phyloP scores from a whole-genome alignment of 53 echinoderm and acorn worm species.

The Hippasteria phrygiana region DNA sequence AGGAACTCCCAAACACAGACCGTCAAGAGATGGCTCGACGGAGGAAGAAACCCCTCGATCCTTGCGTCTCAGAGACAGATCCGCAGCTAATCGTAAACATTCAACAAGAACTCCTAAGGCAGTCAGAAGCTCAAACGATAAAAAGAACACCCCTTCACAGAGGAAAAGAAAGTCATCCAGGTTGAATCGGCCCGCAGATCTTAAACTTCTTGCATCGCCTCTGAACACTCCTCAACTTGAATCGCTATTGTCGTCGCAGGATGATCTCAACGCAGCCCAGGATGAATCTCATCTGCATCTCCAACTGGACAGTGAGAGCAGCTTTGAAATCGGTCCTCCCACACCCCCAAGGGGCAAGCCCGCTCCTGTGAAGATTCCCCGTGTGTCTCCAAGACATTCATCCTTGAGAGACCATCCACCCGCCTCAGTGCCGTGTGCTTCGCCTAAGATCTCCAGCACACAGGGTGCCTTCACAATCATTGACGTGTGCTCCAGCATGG shows the following conservation, averaged over 20 bases:
- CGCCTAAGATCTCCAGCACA: constrained; percentile 68
- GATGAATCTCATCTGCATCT: constrained; percentile 67
- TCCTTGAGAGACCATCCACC: neutral
- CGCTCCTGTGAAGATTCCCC: neutral
- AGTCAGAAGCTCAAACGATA: neutral
- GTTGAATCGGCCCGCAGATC: neutral
- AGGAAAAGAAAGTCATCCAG: constrained; percentile 18
- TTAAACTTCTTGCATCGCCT: neutral
- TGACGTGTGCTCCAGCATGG: constrained; percentile 88
- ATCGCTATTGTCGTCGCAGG: constrained; percentile 32
- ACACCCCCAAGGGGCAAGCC: constrained; percentile 8
- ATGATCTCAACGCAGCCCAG: constrained; percentile 65
- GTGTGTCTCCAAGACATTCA: constrained; percentile 8
- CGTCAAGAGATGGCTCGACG: constrained; percentile 1
- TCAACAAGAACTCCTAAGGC: neutral
- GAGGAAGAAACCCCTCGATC: constrained; percentile 1
- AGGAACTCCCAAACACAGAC: constrained; percentile 67
- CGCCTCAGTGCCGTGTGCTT: constrained; percentile 21
- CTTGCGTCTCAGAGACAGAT: constrained; percentile 17
- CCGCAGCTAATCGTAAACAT: neutral
- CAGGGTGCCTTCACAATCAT: constrained; percentile 88
- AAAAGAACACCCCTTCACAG: neutral
- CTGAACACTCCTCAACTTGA: constrained; percentile 32
- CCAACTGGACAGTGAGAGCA: constrained; percentile 65
- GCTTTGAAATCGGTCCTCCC: constrained; percentile 56